Conservation (phyloP, 2,113 vertebrate genomes). For the Halichoeres trimaculatus region DNA sequence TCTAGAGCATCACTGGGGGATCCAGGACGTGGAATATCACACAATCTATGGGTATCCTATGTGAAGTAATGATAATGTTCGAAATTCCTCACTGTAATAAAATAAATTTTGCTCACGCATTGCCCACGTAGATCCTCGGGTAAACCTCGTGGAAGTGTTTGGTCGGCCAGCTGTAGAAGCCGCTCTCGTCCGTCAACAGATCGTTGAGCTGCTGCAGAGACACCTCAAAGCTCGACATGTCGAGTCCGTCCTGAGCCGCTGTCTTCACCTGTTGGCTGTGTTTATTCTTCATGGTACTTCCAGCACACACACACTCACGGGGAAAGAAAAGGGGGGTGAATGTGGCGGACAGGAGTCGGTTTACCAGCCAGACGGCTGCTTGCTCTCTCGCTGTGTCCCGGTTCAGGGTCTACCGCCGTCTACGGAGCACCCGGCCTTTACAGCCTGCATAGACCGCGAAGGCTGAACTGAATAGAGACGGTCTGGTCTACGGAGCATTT, state of each 20-base stretch:
- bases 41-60: too few relatives aligned
- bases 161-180: constrained; percentile 90
- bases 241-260: constrained; percentile 20
- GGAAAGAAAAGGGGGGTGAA: neutral
- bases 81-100: fast-evolving
- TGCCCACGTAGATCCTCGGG: constrained; percentile 91
- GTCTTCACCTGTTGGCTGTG: constrained; percentile 29
- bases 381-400: too few relatives aligned
- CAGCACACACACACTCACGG: neutral
- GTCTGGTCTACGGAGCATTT: too few relatives aligned
- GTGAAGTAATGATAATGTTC: too few relatives aligned
- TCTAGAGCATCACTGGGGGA: neutral
- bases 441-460: too few relatives aligned
- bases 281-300: constrained; percentile 61
- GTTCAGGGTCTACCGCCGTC: too few relatives aligned
- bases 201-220: constrained; percentile 94
- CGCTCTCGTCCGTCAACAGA: constrained; percentile 88
- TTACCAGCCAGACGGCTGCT: constrained; percentile 21
- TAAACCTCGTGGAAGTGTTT: constrained; percentile 90
- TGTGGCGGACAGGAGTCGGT: constrained; percentile 48
- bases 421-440: too few relatives aligned
- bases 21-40: neutral
- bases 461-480: too few relatives aligned
- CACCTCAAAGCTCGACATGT: constrained; percentile 86
- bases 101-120: constrained; percentile 84